phyloP scores from a whole-genome alignment of 92 coral and sea anemone genomes.

The Phenganax subtilis region DNA sequence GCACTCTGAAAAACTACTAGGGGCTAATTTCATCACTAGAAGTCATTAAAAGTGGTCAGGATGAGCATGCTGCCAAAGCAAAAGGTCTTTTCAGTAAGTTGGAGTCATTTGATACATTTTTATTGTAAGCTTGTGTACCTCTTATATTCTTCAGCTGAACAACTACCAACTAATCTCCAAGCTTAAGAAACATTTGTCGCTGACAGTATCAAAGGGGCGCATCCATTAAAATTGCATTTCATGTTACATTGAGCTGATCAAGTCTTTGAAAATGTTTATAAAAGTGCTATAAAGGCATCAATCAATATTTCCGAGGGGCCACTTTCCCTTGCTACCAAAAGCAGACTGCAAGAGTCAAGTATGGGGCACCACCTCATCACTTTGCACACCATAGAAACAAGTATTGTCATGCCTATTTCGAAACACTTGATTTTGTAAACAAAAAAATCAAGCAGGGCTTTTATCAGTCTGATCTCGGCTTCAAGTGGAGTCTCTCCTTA shows the following conservation, averaged over 20 bases:
- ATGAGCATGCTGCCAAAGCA: background rate
- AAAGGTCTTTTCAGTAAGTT: background rate
- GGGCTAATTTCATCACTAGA: too few relatives aligned
- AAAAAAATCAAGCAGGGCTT: background rate
- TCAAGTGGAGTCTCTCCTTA: background rate
- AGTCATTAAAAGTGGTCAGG: background rate
- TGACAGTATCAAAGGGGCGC: background rate
- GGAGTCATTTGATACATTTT: background rate
- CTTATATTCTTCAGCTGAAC: background rate
- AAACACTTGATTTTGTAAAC: background rate
- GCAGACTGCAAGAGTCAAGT: background rate
- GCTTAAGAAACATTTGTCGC: too few relatives aligned
- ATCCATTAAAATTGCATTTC: background rate
- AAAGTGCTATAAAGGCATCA: background rate
- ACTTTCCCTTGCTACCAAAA: background rate
- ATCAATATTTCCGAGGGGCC: background rate
- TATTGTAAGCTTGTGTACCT: background rate
- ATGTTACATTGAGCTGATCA: background rate
- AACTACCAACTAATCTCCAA: too few relatives aligned
- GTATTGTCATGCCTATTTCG: background rate
- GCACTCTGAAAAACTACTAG: too few relatives aligned
- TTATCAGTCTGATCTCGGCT: background rate
- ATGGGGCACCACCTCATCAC: background rate
- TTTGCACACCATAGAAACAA: background rate
- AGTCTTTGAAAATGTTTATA: background rate